Evolutionary conservation across 2,888 invertebrate genomes (phyloP), one percentile per base, ranked within the genome.

Genomic region (Tiliacea aurago): DNA sequence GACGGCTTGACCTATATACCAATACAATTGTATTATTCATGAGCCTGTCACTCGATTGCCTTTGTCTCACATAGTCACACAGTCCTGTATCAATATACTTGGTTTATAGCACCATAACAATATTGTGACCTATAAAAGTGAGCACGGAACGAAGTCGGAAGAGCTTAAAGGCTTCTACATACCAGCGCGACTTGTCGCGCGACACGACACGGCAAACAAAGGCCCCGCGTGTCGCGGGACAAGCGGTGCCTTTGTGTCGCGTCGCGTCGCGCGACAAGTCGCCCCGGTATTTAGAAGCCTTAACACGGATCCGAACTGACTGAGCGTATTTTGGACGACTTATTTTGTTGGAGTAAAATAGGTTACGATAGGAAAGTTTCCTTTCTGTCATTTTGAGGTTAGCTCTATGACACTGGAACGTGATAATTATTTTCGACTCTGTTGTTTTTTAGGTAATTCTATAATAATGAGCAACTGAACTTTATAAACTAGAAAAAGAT

Each of bases 21-120:
- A 87, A 89, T 87, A 93, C 91, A 92, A 93, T 92, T 91, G 93
- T 92, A 92, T 93, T 93, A 93, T 94, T 94, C 93, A 94, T 92
- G 90, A 91, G 86, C 76, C 83, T 87, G 87, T 90, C 91, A 89
- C 88, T 90, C 88, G 83, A 87, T 84, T 89, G 88, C 83, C 86
- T 89, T 89, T 87, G 86, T 87, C 81, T 85, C 77, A 81, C 78
- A 85, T 81, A 80, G 78, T 84, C 78, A 77, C 77, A 66, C 28
- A 73, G 68, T 78, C 73, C 71, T 76, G 59, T 78, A 78, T 76
- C 79, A 70, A 76, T 83, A 67, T 69, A 72, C 75, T 80, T 76
- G 72, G 72, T 83, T 74, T 77, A 80, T 72, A 70, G 62, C 53
- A 71, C 75, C 75, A 78, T 82, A 76, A 79, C 59, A 76, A 84